Evolutionary conservation across 2,113 vertebrate species (phyloP).

Genomic region (Clarias batrachus): DNA sequence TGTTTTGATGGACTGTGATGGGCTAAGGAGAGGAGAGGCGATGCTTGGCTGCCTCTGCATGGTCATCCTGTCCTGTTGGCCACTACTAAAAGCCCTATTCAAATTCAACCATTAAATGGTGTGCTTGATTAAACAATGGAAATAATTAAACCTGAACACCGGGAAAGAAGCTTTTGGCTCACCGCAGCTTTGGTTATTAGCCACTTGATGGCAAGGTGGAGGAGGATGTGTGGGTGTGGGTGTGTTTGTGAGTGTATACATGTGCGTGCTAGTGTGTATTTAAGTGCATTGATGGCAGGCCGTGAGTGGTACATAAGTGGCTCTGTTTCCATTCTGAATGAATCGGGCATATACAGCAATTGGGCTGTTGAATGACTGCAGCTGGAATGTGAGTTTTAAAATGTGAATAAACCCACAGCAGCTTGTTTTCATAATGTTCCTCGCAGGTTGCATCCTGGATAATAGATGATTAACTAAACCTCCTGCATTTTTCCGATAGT

Average conservation of each 20-base stretch:
- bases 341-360: background rate
- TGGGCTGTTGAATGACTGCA: constrained; percentile 6
- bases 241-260: constrained; percentile 18
- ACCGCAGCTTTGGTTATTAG: constrained; percentile 42
- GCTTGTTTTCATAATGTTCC: background rate
- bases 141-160: constrained; percentile 49
- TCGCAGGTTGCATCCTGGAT: background rate
- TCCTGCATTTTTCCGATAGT: background rate
- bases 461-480: background rate
- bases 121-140: constrained; percentile 58
- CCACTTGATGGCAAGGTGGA: constrained; percentile 35
- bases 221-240: constrained; percentile 7
- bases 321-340: constrained; percentile 1
- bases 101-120: constrained; percentile 51
- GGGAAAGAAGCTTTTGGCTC: constrained; percentile 40
- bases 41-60: constrained; percentile 1
- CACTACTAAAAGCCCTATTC: constrained; percentile 44
- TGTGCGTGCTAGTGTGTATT: constrained; percentile 8
- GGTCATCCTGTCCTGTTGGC: constrained; percentile 28
- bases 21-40: constrained; percentile 37
- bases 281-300: constrained; percentile 13
- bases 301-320: constrained; percentile 33
- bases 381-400: constrained; percentile 8
- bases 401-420: background rate
- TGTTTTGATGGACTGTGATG: constrained; percentile 49